Conservation (phyloP, 2,113 vertebrate species). For the Stegostoma tigrinum region DNA sequence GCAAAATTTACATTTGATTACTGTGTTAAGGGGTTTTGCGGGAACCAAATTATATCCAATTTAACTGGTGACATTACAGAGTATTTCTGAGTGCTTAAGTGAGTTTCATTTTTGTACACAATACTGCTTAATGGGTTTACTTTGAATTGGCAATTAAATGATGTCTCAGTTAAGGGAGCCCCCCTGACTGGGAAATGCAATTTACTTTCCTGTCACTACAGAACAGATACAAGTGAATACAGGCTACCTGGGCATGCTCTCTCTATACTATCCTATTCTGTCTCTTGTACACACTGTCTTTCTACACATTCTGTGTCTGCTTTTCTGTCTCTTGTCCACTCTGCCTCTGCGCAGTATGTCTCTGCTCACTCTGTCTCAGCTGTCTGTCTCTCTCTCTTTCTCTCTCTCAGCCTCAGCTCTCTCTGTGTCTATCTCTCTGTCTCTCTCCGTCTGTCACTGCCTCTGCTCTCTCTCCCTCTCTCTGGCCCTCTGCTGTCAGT, state of each 20-base stretch:
- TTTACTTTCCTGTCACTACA: background rate
- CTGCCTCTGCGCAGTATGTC: too few species aligned
- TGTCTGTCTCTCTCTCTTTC: too few species aligned
- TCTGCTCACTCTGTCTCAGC: too few species aligned
- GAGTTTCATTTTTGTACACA: background rate
- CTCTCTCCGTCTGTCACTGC: too few species aligned
- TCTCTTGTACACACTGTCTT: background rate
- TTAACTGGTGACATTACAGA: background rate
- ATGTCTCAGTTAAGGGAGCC: background rate
- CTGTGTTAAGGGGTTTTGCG: background rate
- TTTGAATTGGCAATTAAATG: background rate
- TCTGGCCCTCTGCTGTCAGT: too few species aligned
- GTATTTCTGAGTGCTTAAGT: background rate
- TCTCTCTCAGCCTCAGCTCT: too few species aligned
- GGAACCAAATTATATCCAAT: conserved; percentile 1
- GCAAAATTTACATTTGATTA: conserved; percentile 1
- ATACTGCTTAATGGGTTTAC: background rate
- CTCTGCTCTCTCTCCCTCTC: too few species aligned
- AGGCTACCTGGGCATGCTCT: background rate
- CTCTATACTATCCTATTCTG: background rate
- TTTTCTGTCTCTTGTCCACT: too few species aligned
- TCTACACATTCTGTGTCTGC: background rate
- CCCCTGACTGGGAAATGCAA: background rate
- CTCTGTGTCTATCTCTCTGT: too few species aligned
- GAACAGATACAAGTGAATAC: background rate